These are phyloP conservation scores for Orthosia gracilis DNA, from an alignment of 2,888 invertebrate genomes.

Conservation along the genomic window DNA sequence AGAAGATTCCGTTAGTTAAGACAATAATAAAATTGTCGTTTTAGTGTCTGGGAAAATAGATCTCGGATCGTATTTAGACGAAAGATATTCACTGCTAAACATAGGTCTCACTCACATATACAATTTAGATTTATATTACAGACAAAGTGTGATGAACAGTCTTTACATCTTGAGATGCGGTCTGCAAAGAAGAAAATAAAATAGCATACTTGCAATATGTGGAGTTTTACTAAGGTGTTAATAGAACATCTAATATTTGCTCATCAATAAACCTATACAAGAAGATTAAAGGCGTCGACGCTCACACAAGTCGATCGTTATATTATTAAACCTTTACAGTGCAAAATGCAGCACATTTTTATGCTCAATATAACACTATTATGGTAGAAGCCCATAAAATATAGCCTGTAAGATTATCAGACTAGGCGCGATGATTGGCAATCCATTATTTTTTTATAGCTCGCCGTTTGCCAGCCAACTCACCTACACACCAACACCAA, in stretches of 20 bases:
- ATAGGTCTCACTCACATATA: not conserved
- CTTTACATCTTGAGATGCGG: conserved; percentile 3
- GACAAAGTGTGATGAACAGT: not conserved
- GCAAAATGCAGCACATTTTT: conserved; percentile 45
- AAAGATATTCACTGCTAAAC: not conserved
- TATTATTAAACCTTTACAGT: conserved; percentile 27
- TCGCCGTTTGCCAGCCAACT: conserved; percentile 34
- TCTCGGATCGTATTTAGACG: not conserved
- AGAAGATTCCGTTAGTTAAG: conserved; percentile 38
- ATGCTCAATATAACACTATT: conserved; percentile 38
- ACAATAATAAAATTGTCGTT: not conserved
- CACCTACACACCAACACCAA: conserved; percentile 38
- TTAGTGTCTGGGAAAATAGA: not conserved
- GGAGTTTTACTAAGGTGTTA: conserved; percentile 21
- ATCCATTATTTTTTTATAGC: conserved; percentile 60
- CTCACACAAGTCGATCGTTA: conserved; percentile 15
- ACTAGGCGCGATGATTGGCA: conserved; percentile 56
- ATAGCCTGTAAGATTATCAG: conserved; percentile 49
- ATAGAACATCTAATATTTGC: conserved; percentile 20
- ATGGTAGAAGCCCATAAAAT: conserved; percentile 48
- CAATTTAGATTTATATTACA: not conserved
- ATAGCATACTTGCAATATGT: not conserved
- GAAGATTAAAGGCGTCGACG: conserved; percentile 7
- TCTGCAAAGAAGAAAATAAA: not conserved
- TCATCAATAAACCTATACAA: conserved; percentile 18